These are phyloP conservation scores for Macrostomum cliftonense DNA, from an alignment of 2,888 invertebrate species.

Conservation along the genomic window DNA sequence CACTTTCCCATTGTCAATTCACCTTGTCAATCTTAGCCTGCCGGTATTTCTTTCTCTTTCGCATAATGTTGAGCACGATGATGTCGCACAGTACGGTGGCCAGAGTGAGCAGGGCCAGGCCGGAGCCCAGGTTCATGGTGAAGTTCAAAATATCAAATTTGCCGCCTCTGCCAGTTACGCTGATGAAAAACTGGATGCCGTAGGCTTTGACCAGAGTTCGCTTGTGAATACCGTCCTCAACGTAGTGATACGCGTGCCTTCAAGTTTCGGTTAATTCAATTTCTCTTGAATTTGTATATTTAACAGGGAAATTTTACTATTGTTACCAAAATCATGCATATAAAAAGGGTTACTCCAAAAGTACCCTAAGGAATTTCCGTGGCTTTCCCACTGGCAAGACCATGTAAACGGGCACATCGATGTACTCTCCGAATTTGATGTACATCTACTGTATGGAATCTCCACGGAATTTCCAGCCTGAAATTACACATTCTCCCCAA, in stretches of 20 bases:
- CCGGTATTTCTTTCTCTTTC: slow-evolving; percentile 10
- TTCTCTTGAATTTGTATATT: too few relatives aligned
- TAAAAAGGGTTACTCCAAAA: too few relatives aligned
- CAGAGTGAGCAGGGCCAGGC: slow-evolving; percentile 12
- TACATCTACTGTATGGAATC: too few relatives aligned
- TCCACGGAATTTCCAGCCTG: too few relatives aligned
- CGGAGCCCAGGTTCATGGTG: slow-evolving; percentile 12
- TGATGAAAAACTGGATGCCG: slow-evolving; percentile 19
- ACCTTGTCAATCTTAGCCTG: slow-evolving; percentile 10
- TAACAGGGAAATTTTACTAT: too few relatives aligned
- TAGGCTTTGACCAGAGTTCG: slow-evolving; percentile 12
- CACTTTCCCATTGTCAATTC: not conserved
- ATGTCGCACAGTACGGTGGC: slow-evolving; percentile 11
- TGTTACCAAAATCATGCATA: too few relatives aligned
- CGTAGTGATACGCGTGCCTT: slow-evolving; percentile 8
- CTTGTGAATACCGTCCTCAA: slow-evolving; percentile 7
- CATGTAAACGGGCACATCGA: too few relatives aligned
- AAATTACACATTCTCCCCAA: too few relatives aligned
- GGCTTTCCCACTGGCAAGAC: too few relatives aligned
- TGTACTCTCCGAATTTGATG: too few relatives aligned
- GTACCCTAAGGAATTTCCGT: too few relatives aligned
- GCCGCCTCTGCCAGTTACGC: slow-evolving; percentile 9
- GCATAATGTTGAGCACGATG: slow-evolving; percentile 9
- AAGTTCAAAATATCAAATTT: slow-evolving; percentile 10
- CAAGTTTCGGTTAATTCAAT: too few relatives aligned